Evolutionary conservation across 2,888 invertebrate genomes (phyloP), one percentile per base, ranked within the genome.

Genomic region (Helleia helle): DNA sequence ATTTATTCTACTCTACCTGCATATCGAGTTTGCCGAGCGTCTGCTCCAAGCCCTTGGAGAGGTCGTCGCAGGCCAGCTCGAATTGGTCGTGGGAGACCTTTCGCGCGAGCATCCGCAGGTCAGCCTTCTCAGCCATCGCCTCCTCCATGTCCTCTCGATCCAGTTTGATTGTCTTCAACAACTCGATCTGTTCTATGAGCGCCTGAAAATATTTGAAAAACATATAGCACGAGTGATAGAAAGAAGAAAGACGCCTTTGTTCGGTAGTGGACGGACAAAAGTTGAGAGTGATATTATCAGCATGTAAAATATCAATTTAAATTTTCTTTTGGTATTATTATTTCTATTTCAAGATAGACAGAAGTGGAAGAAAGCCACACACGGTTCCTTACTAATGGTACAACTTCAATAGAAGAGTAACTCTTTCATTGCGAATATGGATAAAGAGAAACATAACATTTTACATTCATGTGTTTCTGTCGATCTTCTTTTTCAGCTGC

Each of bases 1-100:
- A n/a, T n/a, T n/a, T n/a, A n/a, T n/a, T n/a, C n/a, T n/a, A n/a
- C n/a, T n/a, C 7, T 22, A 89, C 88, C 71, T 89, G 91, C 54
- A 87, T 72, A 30, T 80, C 83, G 2, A 91, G 77, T 62, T 89
- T 90, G 1, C 72, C 74, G 22, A 90, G 68, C 0, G 90, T 87
- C 40, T 91, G 89, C 46, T 91, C 88, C 14, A 93, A 69, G 8
- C 87, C 87, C 37, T 81, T 87, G 0, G 90, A 85, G 0, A 92
- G 75, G 47, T 91, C 91, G 41, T 90, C 89, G 48, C 89, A 90
- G 6, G 89, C 89, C 38, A 88, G 84, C 52, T 91, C 90, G 61
- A 93, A 90, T 58, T 90, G 89, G 45, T 91, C 91, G 46, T 89
- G 86, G 0, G 92, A 92, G 4, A 93, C 92, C 59, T 93, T 93